A percentile compares a stretch with the other conserved stretches of the same genome.
Conservation (phyloP, 30 jellyfish, hydroid and myxozoan species). For the Hydractinia symbiolongicarpus region DNA sequence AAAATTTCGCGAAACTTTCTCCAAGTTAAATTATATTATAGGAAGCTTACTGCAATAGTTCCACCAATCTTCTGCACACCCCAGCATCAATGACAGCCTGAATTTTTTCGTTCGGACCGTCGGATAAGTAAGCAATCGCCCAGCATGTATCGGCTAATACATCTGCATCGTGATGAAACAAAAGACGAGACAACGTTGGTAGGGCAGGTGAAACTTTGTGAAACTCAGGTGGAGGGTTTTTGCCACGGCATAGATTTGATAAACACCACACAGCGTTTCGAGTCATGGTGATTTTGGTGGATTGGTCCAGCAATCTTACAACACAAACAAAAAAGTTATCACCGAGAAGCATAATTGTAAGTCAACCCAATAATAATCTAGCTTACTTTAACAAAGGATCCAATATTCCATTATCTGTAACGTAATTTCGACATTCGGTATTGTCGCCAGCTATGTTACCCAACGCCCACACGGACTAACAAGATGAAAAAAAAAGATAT, state of each 20-base stretch:
- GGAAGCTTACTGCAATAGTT: constrained; percentile 56
- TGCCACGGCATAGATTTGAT: constrained; percentile 95
- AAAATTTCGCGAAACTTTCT: too few species aligned
- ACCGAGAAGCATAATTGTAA: background rate
- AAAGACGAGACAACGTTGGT: constrained; percentile 67
- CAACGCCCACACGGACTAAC: constrained; percentile 98
- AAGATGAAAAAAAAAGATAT: background rate
- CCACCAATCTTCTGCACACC: constrained; percentile 94
- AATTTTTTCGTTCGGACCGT: constrained; percentile 93
- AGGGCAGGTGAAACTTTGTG: constrained; percentile 81
- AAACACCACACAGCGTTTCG: constrained; percentile 98
- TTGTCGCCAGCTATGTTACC: constrained; percentile 98
- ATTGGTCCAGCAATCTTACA: constrained; percentile 55
- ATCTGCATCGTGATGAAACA: constrained; percentile 73
- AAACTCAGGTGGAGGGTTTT: constrained; percentile 97
- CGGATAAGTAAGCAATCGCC: constrained; percentile 96
- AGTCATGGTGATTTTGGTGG: constrained; percentile 48
- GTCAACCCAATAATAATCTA: background rate
- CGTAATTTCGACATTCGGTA: constrained; percentile 78
- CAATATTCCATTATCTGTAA: constrained; percentile 60
- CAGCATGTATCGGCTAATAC: constrained; percentile 97
- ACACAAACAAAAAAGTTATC: background rate
- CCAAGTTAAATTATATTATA: too few species aligned
- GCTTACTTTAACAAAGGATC: constrained; percentile 75
- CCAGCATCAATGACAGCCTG: constrained; percentile 99